Conservation (phyloP, 2,113 vertebrate species). For the Ceratotherium simum region DNA sequence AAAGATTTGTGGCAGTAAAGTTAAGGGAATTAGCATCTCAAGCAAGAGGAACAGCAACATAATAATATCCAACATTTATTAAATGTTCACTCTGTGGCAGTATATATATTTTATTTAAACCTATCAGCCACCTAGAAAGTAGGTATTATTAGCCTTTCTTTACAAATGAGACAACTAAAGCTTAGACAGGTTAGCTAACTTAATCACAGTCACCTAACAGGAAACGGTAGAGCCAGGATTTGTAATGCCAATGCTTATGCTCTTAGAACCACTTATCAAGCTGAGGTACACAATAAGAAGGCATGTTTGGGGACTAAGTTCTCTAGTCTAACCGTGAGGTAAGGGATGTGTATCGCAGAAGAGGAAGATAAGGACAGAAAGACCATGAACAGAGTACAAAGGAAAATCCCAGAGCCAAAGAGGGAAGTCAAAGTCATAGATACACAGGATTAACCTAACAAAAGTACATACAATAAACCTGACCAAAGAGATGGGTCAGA, state of each 20-base stretch:
- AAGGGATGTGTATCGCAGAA: background rate
- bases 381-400: background rate
- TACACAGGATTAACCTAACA: conserved; percentile 12
- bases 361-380: background rate
- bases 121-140: background rate
- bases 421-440: background rate
- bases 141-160: background rate
- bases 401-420: background rate
- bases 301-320: background rate
- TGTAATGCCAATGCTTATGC: background rate
- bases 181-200: conserved; percentile 26
- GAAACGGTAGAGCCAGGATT: background rate
- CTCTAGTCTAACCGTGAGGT: background rate
- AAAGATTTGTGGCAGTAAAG: background rate
- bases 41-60: conserved; percentile 25
- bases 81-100: background rate
- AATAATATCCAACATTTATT: conserved; percentile 27
- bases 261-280: background rate
- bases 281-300: background rate
- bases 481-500: background rate
- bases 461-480: conserved; percentile 18
- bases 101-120: background rate
- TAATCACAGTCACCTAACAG: background rate
- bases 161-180: conserved; percentile 13
- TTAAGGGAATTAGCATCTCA: background rate